Conservation (phyloP, 2,797 vertebrate genomes). For the Scolopax bukidnonensis region DNA sequence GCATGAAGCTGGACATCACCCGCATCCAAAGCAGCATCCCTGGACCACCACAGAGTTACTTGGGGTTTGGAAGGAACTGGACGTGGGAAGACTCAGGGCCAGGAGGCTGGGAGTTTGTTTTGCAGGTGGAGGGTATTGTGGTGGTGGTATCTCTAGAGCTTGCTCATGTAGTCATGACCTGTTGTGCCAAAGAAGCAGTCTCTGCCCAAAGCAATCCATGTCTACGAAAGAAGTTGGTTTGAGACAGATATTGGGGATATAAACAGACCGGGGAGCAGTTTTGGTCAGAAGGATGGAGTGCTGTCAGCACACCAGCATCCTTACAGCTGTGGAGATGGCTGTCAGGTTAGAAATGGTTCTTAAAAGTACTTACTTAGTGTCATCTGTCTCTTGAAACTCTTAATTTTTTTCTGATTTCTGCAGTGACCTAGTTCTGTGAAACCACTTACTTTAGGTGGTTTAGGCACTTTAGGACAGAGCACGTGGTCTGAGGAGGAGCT, state of each 20-base stretch:
- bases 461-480: neutral
- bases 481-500: neutral
- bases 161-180: neutral
- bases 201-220: neutral
- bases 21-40: neutral
- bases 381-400: neutral
- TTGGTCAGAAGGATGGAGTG: neutral
- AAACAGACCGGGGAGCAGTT: neutral
- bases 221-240: neutral
- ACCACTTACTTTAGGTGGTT: no score
- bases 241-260: no score
- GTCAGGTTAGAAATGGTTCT: neutral
- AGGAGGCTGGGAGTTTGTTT: neutral
- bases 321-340: neutral
- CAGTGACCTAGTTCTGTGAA: neutral
- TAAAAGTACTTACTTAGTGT: neutral
- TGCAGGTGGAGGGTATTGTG: neutral
- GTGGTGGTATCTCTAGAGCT: neutral
- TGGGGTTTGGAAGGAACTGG: neutral
- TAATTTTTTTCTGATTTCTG: neutral
- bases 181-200: neutral
- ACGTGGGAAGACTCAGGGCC: neutral
- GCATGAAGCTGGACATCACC: neutral
- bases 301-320: neutral
- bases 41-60: neutral